phyloP scores from a whole-genome alignment of 2,888 invertebrate genomes.

The Leptopilina drosophilae region DNA sequence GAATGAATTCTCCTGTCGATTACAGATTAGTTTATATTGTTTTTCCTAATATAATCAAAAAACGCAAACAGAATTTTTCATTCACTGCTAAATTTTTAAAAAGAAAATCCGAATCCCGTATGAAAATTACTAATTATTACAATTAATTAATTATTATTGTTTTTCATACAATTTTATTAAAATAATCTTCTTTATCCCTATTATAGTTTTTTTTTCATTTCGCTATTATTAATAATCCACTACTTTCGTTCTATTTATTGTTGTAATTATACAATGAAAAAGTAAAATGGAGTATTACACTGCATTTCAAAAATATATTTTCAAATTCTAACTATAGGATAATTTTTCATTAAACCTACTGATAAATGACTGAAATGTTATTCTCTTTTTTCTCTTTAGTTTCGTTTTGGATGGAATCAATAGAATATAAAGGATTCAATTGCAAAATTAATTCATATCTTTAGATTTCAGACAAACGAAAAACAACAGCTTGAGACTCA shows the following conservation, averaged over 20 bases:
- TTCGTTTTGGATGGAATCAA: conserved; percentile 27
- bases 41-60: not conserved
- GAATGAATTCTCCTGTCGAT: conserved; percentile 7
- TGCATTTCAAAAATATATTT: conserved; percentile 31
- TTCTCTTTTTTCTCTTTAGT: not conserved
- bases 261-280: not conserved
- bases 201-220: not conserved
- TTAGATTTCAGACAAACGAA: not conserved
- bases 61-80: not conserved
- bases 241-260: not conserved
- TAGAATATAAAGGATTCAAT: conserved; percentile 1
- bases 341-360: not conserved
- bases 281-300: conserved; percentile 6
- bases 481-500: conserved; percentile 10
- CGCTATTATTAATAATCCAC: not conserved
- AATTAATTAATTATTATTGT: too few species aligned
- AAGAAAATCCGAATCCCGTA: not conserved
- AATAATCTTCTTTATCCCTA: conserved; percentile 8
- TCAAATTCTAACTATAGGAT: conserved; percentile 17
- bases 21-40: not conserved
- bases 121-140: too few species aligned
- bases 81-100: not conserved
- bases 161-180: not conserved
- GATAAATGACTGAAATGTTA: not conserved
- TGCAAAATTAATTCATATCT: not conserved